phyloP scores from a whole-genome alignment of 2,888 invertebrate species.

The Globia sparganii region DNA sequence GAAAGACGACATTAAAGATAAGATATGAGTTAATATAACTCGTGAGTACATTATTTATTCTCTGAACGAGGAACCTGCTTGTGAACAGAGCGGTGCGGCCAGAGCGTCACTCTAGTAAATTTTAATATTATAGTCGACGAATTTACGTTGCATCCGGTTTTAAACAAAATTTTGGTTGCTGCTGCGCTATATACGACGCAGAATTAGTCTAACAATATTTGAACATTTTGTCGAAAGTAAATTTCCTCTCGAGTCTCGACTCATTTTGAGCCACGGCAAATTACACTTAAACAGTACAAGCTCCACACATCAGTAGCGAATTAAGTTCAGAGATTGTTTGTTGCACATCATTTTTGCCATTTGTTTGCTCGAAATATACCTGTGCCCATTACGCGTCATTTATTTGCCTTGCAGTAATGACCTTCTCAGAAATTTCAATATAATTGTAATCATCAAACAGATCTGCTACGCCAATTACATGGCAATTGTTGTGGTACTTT shows the following conservation, averaged over 20 bases:
- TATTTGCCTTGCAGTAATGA: slow-evolving; percentile 24
- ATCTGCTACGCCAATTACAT: slow-evolving; percentile 44
- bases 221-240: slow-evolving; percentile 9
- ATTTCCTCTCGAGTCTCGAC: background rate
- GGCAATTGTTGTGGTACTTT: slow-evolving; percentile 32
- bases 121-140: slow-evolving; percentile 9
- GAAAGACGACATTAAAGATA: slow-evolving; percentile 42
- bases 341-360: slow-evolving; percentile 20
- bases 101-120: background rate
- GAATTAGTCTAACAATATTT: slow-evolving; percentile 18
- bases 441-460: slow-evolving; percentile 28
- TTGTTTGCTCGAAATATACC: background rate
- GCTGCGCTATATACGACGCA: background rate
- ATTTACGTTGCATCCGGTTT: slow-evolving; percentile 30
- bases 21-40: slow-evolving; percentile 46
- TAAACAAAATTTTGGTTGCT: slow-evolving; percentile 1
- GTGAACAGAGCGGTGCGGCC: background rate
- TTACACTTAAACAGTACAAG: slow-evolving; percentile 18
- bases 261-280: slow-evolving; percentile 16
- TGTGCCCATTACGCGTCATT: background rate
- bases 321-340: slow-evolving; percentile 20
- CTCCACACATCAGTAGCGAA: slow-evolving; percentile 13
- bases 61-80: slow-evolving; percentile 12
- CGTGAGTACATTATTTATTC: slow-evolving; percentile 18
- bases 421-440: slow-evolving; percentile 12